These are phyloP conservation scores for Aphelinus atriplicis DNA, from an alignment of 1,140 invertebrate genomes.

Conservation along the genomic window DNA sequence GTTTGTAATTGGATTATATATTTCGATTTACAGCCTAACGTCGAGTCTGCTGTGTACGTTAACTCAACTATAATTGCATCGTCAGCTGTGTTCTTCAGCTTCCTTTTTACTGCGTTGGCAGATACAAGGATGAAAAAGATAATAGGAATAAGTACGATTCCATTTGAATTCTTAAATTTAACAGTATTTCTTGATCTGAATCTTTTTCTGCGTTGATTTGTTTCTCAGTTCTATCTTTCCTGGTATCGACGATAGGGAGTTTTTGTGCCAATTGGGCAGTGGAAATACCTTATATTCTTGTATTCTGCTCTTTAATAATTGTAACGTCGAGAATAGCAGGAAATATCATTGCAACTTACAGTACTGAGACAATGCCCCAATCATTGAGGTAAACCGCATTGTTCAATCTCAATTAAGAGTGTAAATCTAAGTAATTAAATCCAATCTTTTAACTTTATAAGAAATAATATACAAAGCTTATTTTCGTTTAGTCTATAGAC, in stretches of 20 bases:
- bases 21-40: slow-evolving; percentile 52
- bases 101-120: slow-evolving; percentile 47
- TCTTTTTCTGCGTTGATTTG: not conserved
- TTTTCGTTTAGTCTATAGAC: not conserved
- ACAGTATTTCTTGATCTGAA: not conserved
- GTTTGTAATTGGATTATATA: slow-evolving; percentile 21
- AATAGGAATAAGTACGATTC: slow-evolving; percentile 52
- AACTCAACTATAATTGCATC: slow-evolving; percentile 59
- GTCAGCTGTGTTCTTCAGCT: slow-evolving; percentile 51
- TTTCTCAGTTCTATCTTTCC: slow-evolving; percentile 47
- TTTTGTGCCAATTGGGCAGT: slow-evolving; percentile 59
- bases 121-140: slow-evolving; percentile 50
- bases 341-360: slow-evolving; percentile 52
- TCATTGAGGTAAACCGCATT: slow-evolving; percentile 54
- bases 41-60: slow-evolving; percentile 50
- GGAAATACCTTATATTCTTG: slow-evolving; percentile 56
- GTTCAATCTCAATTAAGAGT: not conserved
- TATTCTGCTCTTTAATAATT: slow-evolving; percentile 51
- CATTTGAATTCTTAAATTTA: slow-evolving; percentile 11
- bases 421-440: not conserved
- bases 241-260: slow-evolving; percentile 53
- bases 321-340: slow-evolving; percentile 55
- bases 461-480: not conserved
- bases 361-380: slow-evolving; percentile 55
- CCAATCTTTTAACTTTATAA: not conserved